Percentiles rank a stretch among this genome's conserved stretches.
Evolutionary conservation across 2,113 vertebrate genomes (phyloP).

Genomic region (Taxidea taxus): DNA sequence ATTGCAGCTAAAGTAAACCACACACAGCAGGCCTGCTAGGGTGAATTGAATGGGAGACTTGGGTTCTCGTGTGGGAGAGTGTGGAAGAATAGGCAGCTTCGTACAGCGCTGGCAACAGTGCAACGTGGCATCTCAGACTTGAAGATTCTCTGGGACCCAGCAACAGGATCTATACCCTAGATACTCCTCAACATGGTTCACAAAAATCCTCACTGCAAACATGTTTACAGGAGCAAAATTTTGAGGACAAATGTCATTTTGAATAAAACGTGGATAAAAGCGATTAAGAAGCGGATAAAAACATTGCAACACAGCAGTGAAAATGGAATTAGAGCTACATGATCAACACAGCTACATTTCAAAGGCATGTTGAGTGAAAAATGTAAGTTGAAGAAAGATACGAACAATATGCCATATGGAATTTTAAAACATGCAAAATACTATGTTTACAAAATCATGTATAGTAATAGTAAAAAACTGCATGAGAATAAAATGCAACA

Average conservation of each 20-base stretch:
- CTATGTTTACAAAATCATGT: not conserved
- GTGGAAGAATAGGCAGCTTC: not conserved
- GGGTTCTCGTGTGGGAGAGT: not conserved
- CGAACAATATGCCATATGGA: not conserved
- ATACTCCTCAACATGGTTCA: not conserved
- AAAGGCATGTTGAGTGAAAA: not conserved
- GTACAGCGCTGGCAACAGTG: not conserved
- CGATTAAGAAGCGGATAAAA: not conserved
- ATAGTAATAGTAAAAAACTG: not conserved
- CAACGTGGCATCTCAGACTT: not conserved
- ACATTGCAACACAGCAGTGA: not conserved
- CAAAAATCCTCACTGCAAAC: not conserved
- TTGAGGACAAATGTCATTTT: not conserved
- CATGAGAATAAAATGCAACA: not conserved
- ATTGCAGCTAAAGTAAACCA: not conserved
- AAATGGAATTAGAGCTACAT: not conserved
- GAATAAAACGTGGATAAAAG: not conserved
- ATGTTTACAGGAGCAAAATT: not conserved
- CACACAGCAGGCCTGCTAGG: not conserved
- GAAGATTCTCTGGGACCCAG: not conserved
- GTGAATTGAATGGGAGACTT: not conserved
- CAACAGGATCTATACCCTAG: not conserved
- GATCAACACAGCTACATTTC: not conserved
- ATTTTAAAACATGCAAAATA: conserved; percentile 12
- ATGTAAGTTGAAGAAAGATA: not conserved